Evolutionary conservation across 2,797 vertebrate genomes (phyloP), one percentile per base, ranked within the genome.

Genomic region (Poecilia picta): DNA sequence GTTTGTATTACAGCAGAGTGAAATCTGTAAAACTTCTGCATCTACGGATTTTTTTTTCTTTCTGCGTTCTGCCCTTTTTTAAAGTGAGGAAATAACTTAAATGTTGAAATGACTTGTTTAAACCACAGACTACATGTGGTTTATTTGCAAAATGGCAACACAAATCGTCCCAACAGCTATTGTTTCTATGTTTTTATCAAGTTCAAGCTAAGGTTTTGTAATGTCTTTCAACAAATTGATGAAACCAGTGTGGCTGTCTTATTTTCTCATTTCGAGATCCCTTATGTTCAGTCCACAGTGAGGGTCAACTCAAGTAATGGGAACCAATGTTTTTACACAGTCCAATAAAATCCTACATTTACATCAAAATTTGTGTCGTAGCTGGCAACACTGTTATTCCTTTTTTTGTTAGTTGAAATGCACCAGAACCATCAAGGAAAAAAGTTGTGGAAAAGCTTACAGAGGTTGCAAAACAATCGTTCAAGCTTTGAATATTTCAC

Each of bases 1-100:
- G 87, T 83, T 90, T 87, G 91, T 81, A 80, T 93, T 93, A 88
- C 87, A 88, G 82, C 77, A 81, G 77, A 92, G 90, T 88, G 91
- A 95, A 94, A 91, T 91, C 92, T 89, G 88, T 89, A 83, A 80
- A 94, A 93, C 88, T 90, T 82, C 82, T 87, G 85, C 83, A 89
- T 92, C 85, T 82, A 73, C n/a, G 25, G 41, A 46, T 62, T 83
- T 80, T 82, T 53, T 68, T 59, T 64, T 83, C 82, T 79, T 28
- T 77, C 49, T 81, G 47, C 82, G 74, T 79, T 68, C 83, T 80
- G 74, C 84, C 47, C 75, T 43, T 55, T 88, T 89, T 85, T 86
- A 81, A 82, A 51, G 45, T 43, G 51, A 86, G 55, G 46, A 2
- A 66, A 4, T 15, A 73, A 75, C 74, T 77, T 78, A 72, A 59